These are phyloP conservation scores for Hemibagrus guttatus DNA, from an alignment of 2,797 vertebrate species.

Conservation along the genomic window DNA sequence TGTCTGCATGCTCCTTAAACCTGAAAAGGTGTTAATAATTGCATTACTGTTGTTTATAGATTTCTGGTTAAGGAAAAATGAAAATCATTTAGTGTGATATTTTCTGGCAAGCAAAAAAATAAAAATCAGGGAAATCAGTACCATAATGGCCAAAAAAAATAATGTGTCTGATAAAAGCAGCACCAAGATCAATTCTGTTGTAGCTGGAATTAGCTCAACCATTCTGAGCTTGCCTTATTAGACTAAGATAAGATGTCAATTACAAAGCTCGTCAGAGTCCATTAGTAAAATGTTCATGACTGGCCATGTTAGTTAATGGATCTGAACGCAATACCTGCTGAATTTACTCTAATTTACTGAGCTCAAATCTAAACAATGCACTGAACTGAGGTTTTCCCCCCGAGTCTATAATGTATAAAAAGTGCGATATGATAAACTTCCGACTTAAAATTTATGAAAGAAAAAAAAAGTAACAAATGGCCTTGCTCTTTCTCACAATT, in stretches of 20 bases:
- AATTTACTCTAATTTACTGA: neutral
- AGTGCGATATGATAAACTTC: neutral
- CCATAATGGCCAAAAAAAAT: neutral
- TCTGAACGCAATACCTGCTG: neutral
- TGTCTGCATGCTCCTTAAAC: neutral
- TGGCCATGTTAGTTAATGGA: neutral
- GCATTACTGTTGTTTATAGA: neutral
- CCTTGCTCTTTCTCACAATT: slow-evolving; percentile 34
- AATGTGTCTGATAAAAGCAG: neutral
- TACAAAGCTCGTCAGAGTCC: neutral
- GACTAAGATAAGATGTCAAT: too few relatives aligned
- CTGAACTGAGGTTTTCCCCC: neutral
- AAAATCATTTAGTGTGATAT: neutral
- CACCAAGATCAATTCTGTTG: neutral
- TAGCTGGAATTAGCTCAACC: neutral
- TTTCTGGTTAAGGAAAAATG: neutral
- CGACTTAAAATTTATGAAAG: neutral
- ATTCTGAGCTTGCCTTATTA: neutral
- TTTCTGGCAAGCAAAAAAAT: too few relatives aligned
- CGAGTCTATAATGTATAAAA: neutral
- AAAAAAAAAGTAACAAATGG: slow-evolving; percentile 40
- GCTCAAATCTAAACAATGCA: neutral
- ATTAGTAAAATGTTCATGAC: neutral
- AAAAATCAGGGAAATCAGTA: neutral
- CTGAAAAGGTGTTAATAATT: neutral